Percentiles rank a stretch among this genome's conserved stretches.
Evolutionary conservation across 1,140 invertebrate genomes (phyloP).

Genomic region (Drosophila grimshawi): DNA sequence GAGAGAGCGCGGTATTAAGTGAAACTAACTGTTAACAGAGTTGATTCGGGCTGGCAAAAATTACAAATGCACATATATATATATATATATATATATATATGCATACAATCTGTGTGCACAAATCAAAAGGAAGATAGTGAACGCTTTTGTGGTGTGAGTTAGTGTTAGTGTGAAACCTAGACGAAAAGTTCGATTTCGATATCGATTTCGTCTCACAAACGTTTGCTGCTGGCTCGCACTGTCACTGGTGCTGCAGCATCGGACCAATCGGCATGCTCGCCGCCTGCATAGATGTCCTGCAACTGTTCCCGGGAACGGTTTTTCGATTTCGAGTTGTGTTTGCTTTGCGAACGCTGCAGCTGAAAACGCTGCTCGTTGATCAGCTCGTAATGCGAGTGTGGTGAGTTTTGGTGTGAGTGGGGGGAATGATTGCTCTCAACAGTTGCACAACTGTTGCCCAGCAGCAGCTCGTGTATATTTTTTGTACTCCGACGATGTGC

Average conservation of each 20-base stretch:
- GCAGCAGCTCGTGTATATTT: constrained; percentile 82
- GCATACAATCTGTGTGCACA: constrained; percentile 35
- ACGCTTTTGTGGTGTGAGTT: constrained; percentile 2
- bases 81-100: too few species aligned
- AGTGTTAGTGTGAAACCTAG: constrained; percentile 42
- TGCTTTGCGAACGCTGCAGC: constrained; percentile 55
- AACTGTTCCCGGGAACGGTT: constrained; percentile 65
- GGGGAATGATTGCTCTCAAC: neutral
- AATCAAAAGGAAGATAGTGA: constrained; percentile 45
- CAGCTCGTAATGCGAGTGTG: constrained; percentile 56
- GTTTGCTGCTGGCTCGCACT: constrained; percentile 38
- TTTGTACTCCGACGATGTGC: constrained; percentile 83
- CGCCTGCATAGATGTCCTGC: constrained; percentile 53
- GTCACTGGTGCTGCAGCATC: constrained; percentile 47
- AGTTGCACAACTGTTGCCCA: constrained; percentile 46
- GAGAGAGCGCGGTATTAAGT: constrained; percentile 12
- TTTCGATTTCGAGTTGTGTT: constrained; percentile 66
- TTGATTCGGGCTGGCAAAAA: constrained; percentile 72
- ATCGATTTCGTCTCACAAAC: constrained; percentile 70
- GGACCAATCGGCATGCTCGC: constrained; percentile 65
- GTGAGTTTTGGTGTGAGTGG: constrained; percentile 29
- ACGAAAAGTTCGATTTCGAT: constrained; percentile 66
- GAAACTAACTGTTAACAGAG: constrained; percentile 32
- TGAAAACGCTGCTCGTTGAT: constrained; percentile 70
- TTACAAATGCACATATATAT: constrained; percentile 52